phyloP scores from a whole-genome alignment of 2,888 invertebrate species.

The Ophonus ardosiacus region DNA sequence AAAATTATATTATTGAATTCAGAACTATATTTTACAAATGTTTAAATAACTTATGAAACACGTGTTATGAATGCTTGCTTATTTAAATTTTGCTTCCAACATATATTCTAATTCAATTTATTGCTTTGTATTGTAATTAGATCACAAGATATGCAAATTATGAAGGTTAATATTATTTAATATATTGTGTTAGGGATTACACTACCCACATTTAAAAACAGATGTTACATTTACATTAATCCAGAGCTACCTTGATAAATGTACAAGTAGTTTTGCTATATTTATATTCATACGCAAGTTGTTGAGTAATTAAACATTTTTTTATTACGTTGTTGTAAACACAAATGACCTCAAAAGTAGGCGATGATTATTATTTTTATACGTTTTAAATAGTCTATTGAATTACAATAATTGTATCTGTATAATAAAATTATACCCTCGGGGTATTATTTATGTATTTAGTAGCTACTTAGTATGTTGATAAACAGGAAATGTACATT shows the following conservation, averaged over 20 bases:
- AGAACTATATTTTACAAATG: too few relatives aligned
- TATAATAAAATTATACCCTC: neutral
- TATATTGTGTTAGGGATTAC: conserved; percentile 8
- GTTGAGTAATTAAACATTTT: conserved; percentile 5
- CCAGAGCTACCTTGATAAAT: conserved; percentile 1
- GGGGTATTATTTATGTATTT: neutral
- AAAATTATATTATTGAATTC: too few relatives aligned
- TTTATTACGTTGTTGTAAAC: conserved; percentile 5
- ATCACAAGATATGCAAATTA: conserved; percentile 20
- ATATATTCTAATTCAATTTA: conserved; percentile 3
- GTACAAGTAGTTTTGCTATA: neutral
- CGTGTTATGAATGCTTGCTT: neutral
- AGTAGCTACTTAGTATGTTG: neutral
- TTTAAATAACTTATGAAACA: too few relatives aligned
- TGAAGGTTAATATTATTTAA: conserved; percentile 29
- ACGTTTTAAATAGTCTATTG: neutral
- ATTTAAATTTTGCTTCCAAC: neutral
- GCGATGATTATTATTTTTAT: neutral
- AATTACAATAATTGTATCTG: neutral
- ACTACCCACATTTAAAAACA: conserved; percentile 20
- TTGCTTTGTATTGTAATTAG: conserved; percentile 31
- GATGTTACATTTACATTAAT: conserved; percentile 31
- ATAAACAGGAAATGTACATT: neutral
- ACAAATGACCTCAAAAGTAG: conserved; percentile 7
- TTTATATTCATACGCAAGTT: neutral